Percentiles rank a stretch among this genome's conserved stretches.
Evolutionary conservation across 2,113 vertebrate species (phyloP).

Genomic region (Mesembrinibis cayennensis): DNA sequence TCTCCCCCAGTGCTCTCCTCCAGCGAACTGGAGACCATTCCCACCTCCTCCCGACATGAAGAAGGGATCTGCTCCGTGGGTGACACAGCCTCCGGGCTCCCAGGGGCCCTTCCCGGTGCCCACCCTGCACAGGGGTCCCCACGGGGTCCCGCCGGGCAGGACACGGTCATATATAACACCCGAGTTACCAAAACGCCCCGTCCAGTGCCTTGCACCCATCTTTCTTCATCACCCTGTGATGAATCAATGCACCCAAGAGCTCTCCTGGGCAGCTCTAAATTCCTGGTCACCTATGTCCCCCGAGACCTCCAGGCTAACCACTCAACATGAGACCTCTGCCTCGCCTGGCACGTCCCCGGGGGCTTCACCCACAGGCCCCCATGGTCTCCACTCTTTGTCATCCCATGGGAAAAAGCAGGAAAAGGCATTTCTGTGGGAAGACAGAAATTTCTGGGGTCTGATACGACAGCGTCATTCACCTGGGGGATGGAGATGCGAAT

Average conservation of each 20-base stretch:
- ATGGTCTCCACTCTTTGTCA: accelerated
- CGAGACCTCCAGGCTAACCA: neutral
- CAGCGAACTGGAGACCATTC: neutral
- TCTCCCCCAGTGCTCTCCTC: neutral
- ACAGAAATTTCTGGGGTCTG: neutral
- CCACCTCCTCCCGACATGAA: neutral
- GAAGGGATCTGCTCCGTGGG: neutral
- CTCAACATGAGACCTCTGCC: neutral
- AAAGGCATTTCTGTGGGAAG: neutral
- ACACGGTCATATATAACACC: neutral
- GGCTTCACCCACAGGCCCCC: neutral
- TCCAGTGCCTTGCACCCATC: too few relatives aligned
- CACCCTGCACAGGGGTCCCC: neutral
- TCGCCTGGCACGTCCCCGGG: accelerated
- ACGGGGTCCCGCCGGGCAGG: neutral
- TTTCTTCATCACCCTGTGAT: neutral
- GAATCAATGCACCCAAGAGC: neutral
- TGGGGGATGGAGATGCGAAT: neutral
- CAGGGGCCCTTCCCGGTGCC: accelerated
- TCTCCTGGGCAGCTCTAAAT: neutral
- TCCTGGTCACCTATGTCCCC: too few relatives aligned
- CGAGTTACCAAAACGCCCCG: accelerated
- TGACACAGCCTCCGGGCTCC: neutral
- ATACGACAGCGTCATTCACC: neutral
- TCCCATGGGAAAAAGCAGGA: neutral